Percentiles rank a stretch among this genome's conserved stretches.
Evolutionary conservation across 64 coral and sea anemone genomes (phyloP).

Genomic region (Actinia tenebrosa): DNA sequence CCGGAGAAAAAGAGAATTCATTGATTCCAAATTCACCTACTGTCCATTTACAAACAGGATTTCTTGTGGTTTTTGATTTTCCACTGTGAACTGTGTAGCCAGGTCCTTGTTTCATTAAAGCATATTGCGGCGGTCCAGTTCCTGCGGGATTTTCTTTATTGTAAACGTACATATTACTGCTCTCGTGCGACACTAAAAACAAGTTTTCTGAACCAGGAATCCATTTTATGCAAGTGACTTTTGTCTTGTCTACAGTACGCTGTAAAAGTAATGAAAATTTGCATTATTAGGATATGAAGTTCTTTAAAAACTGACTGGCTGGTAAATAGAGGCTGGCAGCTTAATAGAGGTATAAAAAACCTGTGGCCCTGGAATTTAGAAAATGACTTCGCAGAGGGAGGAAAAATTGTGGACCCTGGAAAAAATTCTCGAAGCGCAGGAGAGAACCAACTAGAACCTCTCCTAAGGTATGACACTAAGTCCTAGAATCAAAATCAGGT

Average conservation of each 20-base stretch:
- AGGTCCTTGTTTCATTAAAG: slow-evolving; percentile 94
- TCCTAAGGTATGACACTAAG: too few species aligned
- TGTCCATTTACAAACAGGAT: slow-evolving; percentile 98
- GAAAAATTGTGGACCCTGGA: too few species aligned
- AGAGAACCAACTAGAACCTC: too few species aligned
- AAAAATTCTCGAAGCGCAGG: too few species aligned
- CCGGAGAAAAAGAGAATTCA: slow-evolving; percentile 96
- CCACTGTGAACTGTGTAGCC: slow-evolving; percentile 82
- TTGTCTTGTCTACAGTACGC: slow-evolving; percentile 92
- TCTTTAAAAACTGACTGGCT: too few species aligned
- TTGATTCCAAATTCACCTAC: slow-evolving; percentile 82
- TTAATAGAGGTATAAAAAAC: too few species aligned
- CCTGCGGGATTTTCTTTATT: slow-evolving; percentile 90
- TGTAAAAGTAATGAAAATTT: slow-evolving; percentile 27
- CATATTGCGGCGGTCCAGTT: slow-evolving; percentile 59
- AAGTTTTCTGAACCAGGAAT: slow-evolving; percentile 98
- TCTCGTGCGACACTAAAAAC: slow-evolving; percentile 92
- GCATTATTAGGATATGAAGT: too few species aligned
- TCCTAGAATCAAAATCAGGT: too few species aligned
- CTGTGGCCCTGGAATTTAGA: too few species aligned
- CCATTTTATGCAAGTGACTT: slow-evolving; percentile 95
- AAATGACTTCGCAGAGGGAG: too few species aligned
- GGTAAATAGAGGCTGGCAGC: too few species aligned
- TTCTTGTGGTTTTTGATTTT: slow-evolving; percentile 88
- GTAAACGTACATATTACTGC: slow-evolving; percentile 99